A percentile compares a stretch with the other conserved stretches of the same genome.
Evolutionary conservation across 1,140 invertebrate species (phyloP).

Genomic region (Pseudomyrmex cubaensis): DNA sequence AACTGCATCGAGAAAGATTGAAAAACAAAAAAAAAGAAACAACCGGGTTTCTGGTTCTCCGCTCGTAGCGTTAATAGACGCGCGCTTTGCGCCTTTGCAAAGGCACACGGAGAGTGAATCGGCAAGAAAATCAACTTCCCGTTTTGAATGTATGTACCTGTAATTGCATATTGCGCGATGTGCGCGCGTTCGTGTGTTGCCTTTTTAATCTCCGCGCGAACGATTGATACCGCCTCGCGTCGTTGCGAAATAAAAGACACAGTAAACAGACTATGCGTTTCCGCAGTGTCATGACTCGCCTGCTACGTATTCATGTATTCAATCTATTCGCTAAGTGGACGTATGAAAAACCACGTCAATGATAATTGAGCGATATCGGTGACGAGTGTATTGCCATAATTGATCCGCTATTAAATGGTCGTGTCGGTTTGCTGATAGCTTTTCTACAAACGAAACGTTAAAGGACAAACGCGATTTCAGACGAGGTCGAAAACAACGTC

Average conservation of each 20-base stretch:
- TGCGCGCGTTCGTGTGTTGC: slow-evolving; percentile 42
- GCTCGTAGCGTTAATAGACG: neutral
- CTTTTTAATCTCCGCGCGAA: slow-evolving; percentile 46
- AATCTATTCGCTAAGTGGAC: slow-evolving; percentile 39
- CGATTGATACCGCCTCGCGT: slow-evolving; percentile 43
- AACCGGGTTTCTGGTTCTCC: neutral
- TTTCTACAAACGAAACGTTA: slow-evolving; percentile 2
- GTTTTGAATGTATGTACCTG: slow-evolving; percentile 54
- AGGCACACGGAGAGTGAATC: slow-evolving; percentile 20
- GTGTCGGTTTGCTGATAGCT: neutral
- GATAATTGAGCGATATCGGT: slow-evolving; percentile 47
- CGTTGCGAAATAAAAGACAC: slow-evolving; percentile 41
- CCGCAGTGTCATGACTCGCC: slow-evolving; percentile 46
- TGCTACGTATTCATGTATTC: slow-evolving; percentile 39
- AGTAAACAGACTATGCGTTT: slow-evolving; percentile 51
- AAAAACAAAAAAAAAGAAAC: too few species aligned
- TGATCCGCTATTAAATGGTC: slow-evolving; percentile 32
- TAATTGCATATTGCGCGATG: slow-evolving; percentile 48
- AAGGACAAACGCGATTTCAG: neutral
- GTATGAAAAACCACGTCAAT: slow-evolving; percentile 45
- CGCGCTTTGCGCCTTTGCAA: slow-evolving; percentile 18
- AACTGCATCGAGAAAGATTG: neutral
- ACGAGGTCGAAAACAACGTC: neutral
- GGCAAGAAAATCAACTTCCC: slow-evolving; percentile 56
- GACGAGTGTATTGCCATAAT: slow-evolving; percentile 39